Percentiles rank a stretch among this genome's conserved stretches.
phyloP scores from a whole-genome alignment of 2,797 vertebrate genomes.

The Eulemur rubriventer region DNA sequence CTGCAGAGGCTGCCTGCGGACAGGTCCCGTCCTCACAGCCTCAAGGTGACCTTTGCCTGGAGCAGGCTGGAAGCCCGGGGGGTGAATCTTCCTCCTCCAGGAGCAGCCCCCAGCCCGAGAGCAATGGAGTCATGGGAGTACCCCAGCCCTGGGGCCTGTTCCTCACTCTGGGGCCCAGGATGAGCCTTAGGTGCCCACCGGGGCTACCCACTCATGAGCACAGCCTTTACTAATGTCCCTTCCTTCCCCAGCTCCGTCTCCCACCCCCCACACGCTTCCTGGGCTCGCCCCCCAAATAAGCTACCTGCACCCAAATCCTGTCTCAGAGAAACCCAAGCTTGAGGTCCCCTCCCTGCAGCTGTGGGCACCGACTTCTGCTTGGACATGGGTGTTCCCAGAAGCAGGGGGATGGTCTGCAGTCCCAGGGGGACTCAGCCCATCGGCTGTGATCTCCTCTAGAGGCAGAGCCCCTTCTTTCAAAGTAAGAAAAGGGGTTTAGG shows the following conservation, averaged over 20 bases:
- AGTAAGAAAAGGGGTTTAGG: not conserved
- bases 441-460: not conserved
- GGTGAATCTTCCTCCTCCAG: not conserved
- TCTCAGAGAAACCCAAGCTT: not conserved
- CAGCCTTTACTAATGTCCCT: too few species aligned
- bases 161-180: accelerated
- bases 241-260: not conserved
- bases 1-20: accelerated
- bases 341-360: accelerated
- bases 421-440: too few species aligned
- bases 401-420: not conserved
- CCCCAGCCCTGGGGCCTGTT: accelerated
- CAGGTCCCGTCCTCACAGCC: too few species aligned
- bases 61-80: not conserved
- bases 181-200: accelerated
- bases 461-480: not conserved
- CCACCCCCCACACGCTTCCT: not conserved
- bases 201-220: accelerated
- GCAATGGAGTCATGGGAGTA: accelerated
- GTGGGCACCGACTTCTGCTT: not conserved
- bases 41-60: not conserved
- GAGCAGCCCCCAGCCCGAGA: too few species aligned
- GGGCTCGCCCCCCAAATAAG: not conserved
- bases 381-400: not conserved
- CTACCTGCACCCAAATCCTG: not conserved